Base-by-base conservation (phyloP, 2,113 vertebrate species). In the Hydrochoerus hydrochaeris region DNA sequence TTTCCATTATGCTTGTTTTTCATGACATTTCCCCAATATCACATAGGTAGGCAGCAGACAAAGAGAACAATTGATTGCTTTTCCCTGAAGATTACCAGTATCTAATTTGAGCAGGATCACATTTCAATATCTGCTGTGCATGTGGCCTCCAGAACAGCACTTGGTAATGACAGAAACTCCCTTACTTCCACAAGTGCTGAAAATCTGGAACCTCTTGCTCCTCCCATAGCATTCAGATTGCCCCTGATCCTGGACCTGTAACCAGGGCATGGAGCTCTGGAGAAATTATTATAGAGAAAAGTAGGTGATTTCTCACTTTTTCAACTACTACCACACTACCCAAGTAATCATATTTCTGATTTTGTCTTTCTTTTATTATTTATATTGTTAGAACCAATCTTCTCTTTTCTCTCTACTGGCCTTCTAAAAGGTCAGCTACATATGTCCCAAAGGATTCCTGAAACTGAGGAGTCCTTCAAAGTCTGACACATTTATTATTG, bases 31-130 rank as follows among this genome's bases (percentile, higher is more conserved):
- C 19, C 28, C 49, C 83, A 38, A 52, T 69, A 26, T 63, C 93
- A 82, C 90, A 62, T 57, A 80, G 24, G 83, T 96, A 94, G 90
- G 71, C 91, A 87, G 90, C 78, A 95, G 85, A 90, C 30, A 1
- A 63, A 95, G 85, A 91, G 80, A 97, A 73, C 97, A 91, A 63
- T 95, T 97, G 96, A 97, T 94, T 95, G 91, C 58, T 96, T 94
- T 77, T 91, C 95, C 96, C 97, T 94, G 91, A 96, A 94, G 95
- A 95, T 84, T n/a, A 67, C 86, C 71, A 20, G 49, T 86, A 90
- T 97, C 97, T 97, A 82, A 97, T 97, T 92, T 97, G 88, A 94
- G 85, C 67, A 82, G 87, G 88, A 93, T 97, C 95, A 26, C 58
- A 86, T 97, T 97, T 97, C 96, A 93, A 3, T 93, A 91, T 94